Evolutionary conservation across 2,797 vertebrate species (phyloP).

Genomic region (Onychomys arenicola): DNA sequence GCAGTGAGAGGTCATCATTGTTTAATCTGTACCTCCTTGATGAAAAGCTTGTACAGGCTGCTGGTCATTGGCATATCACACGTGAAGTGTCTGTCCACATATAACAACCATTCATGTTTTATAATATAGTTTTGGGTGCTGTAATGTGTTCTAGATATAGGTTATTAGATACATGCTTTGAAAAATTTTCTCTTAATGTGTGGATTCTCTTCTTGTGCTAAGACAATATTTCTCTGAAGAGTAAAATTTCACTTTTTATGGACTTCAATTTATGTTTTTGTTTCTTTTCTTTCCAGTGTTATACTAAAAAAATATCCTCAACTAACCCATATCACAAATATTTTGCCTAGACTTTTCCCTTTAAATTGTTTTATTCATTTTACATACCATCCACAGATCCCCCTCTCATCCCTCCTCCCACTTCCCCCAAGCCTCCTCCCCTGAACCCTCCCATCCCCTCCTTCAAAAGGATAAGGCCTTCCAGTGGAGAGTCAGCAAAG

Average conservation of each 20-base stretch:
- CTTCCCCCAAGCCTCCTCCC: too few species aligned
- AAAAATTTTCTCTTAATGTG: neutral
- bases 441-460: too few species aligned
- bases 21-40: neutral
- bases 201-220: neutral
- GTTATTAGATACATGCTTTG: neutral
- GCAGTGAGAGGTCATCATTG: too few species aligned
- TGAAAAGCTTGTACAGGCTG: neutral
- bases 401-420: too few species aligned
- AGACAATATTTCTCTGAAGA: neutral
- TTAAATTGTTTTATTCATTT: too few species aligned
- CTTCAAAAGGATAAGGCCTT: too few species aligned
- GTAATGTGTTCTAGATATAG: neutral
- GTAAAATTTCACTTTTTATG: neutral
- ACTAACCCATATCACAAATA: neutral
- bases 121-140: neutral
- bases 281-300: neutral
- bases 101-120: neutral
- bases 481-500: too few species aligned
- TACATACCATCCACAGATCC: too few species aligned
- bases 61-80: neutral
- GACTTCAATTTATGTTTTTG: neutral
- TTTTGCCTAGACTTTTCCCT: neutral
- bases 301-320: neutral
- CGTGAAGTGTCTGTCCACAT: neutral